Conservation (phyloP, 2,797 vertebrate species). For the Centropyge bicolor region DNA sequence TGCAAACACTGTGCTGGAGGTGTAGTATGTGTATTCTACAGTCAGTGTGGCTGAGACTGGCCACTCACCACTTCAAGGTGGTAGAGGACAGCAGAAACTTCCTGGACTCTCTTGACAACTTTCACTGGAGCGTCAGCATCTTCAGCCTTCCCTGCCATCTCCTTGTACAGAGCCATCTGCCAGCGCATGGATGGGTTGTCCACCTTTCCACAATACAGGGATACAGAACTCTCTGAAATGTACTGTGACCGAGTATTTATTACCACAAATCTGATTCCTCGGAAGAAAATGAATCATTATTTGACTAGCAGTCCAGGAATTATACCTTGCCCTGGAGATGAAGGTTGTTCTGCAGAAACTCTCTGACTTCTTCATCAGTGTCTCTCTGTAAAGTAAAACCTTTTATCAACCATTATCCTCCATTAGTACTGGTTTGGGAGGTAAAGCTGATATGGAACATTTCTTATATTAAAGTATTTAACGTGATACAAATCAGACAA, state of each 20-base stretch:
- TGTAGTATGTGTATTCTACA: not conserved
- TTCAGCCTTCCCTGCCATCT: conserved; percentile 92
- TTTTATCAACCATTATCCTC: conserved; percentile 13
- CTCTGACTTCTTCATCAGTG: conserved; percentile 95
- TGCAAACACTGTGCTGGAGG: not conserved
- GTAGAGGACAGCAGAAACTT: conserved; percentile 94
- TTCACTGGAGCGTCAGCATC: conserved; percentile 91
- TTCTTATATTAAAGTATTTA: not conserved
- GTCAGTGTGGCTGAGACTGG: not conserved
- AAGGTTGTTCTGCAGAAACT: conserved; percentile 93
- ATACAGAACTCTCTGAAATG: conserved; percentile 34
- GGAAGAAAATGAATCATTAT: not conserved
- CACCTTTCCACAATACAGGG: conserved; percentile 81
- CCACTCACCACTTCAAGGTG: conserved; percentile 92
- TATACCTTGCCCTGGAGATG: conserved; percentile 94
- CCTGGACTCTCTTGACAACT: conserved; percentile 94
- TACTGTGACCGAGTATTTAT: not conserved
- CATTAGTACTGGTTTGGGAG: not conserved
- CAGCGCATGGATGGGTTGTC: conserved; percentile 94
- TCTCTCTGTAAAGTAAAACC: conserved; percentile 88
- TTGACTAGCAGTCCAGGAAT: not conserved
- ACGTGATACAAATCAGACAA: conserved; percentile 1
- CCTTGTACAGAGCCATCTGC: conserved; percentile 95
- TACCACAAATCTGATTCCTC: not conserved
- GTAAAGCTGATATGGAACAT: not conserved